Evolutionary conservation across 2,113 vertebrate genomes (phyloP).

Genomic region (Cichladusa arquata): DNA sequence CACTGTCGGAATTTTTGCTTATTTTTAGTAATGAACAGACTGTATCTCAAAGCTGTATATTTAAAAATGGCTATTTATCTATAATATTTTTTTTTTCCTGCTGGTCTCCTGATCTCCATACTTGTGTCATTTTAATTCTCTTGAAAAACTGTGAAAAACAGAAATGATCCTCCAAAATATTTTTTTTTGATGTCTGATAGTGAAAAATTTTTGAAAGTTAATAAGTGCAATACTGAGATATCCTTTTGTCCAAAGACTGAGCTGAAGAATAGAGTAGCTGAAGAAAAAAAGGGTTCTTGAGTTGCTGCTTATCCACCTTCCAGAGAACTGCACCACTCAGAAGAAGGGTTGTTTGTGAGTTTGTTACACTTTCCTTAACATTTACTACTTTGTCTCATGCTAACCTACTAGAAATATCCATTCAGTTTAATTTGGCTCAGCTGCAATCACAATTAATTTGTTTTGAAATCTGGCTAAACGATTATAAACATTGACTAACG

Average conservation of each 20-base stretch:
- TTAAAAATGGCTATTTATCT: neutral
- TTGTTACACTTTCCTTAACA: neutral
- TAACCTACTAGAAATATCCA: neutral
- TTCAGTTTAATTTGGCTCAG: neutral
- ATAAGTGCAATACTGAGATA: neutral
- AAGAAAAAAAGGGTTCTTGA: neutral
- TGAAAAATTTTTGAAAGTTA: neutral
- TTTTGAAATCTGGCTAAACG: slow-evolving; percentile 3
- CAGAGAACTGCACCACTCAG: neutral
- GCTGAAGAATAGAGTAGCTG: neutral
- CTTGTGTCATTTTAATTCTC: neutral
- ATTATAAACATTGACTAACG: neutral
- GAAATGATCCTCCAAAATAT: neutral
- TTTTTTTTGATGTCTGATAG: neutral
- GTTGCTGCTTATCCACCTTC: neutral
- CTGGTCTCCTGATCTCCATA: neutral
- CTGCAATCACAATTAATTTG: neutral
- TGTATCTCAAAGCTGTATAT: neutral
- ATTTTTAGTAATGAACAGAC: neutral
- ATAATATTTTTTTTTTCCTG: neutral
- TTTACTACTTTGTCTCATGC: neutral
- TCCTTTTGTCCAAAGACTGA: fast-evolving
- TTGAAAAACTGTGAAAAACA: neutral
- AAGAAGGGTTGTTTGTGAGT: neutral
- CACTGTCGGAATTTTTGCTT: neutral